Conservation (phyloP, 2,797 vertebrate species). For the Hybognathus amarus region DNA sequence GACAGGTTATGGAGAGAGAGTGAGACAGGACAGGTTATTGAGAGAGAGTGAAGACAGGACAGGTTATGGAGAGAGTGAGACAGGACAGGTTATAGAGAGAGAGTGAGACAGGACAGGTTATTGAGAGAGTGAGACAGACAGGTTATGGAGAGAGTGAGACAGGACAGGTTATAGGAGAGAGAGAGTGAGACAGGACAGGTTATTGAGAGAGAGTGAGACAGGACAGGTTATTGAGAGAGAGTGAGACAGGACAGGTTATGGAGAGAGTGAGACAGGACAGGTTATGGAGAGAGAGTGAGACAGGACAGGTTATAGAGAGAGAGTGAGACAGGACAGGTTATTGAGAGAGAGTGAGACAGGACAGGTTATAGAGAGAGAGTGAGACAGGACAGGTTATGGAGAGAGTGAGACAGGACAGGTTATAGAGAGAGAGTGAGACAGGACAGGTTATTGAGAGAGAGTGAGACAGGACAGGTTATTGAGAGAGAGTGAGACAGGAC, state of each 20-base stretch:
- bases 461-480: constrained; percentile 8
- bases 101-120: constrained; percentile 1
- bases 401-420: not conserved
- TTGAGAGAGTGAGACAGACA: constrained; percentile 18
- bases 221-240: not conserved
- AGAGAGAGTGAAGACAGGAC: not conserved
- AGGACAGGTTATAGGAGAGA: constrained; percentile 9
- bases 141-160: not conserved
- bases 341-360: not conserved
- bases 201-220: constrained; percentile 27
- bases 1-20: not conserved
- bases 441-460: not conserved
- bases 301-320: constrained; percentile 34
- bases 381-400: constrained; percentile 16
- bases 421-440: constrained; percentile 29
- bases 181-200: not conserved
- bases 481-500: constrained; percentile 21
- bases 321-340: not conserved
- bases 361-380: not conserved
- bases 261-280: constrained; percentile 9
- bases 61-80: not conserved
- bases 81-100: constrained; percentile 10
- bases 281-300: not conserved
- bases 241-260: constrained; percentile 9
- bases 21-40: constrained; percentile 7